phyloP scores from a whole-genome alignment of 2,888 invertebrate genomes.

The Andrena chrysosceles region DNA sequence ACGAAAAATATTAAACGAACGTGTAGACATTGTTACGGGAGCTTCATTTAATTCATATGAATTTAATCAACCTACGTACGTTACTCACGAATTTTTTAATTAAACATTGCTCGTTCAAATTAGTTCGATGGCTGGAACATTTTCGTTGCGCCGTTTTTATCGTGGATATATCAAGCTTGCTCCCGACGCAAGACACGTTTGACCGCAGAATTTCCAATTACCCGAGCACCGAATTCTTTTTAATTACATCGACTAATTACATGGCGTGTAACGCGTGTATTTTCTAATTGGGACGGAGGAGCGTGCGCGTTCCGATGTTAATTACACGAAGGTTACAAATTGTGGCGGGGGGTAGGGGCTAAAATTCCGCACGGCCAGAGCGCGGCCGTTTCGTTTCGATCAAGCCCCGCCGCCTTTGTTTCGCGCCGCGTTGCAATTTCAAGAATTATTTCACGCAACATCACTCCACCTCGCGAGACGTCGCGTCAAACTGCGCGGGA shows the following conservation, averaged over 20 bases:
- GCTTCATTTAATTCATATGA: too few species aligned
- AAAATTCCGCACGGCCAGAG: neutral
- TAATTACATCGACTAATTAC: conserved; percentile 27
- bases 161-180: too few species aligned
- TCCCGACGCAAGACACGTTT: neutral
- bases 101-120: neutral
- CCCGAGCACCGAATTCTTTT: neutral
- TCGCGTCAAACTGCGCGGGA: conserved; percentile 27
- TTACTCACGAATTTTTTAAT: too few species aligned
- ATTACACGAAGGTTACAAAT: conserved; percentile 25
- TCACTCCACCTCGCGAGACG: conserved; percentile 21
- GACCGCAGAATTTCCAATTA: conserved; percentile 3
- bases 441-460: conserved; percentile 55
- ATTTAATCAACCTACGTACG: too few species aligned
- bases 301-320: conserved; percentile 19
- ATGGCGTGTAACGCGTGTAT: neutral
- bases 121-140: neutral
- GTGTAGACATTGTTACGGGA: too few species aligned
- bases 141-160: neutral
- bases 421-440: conserved; percentile 25
- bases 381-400: conserved; percentile 11
- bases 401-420: conserved; percentile 22
- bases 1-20: too few species aligned
- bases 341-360: neutral
- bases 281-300: conserved; percentile 29